Conservation (phyloP, 2,888 invertebrate species). For the Lepidonotus clava region DNA sequence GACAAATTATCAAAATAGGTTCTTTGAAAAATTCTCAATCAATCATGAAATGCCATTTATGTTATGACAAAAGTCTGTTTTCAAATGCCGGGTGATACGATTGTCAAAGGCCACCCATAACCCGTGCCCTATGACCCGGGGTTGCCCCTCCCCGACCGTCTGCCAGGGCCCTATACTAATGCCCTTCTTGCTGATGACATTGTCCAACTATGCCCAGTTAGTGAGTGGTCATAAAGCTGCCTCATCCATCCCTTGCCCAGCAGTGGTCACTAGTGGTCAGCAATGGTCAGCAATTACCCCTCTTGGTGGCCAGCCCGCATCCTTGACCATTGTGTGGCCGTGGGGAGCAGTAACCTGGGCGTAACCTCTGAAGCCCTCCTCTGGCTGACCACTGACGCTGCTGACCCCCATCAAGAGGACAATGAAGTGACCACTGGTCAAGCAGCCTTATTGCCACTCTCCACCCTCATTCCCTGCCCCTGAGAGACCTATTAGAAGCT, state of each 20-base stretch:
- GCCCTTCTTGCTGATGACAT: too few species aligned
- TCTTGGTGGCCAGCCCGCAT: neutral
- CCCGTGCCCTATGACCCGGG: too few species aligned
- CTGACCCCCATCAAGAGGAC: conserved; percentile 6
- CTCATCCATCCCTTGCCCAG: conserved; percentile 4
- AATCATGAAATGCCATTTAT: too few species aligned
- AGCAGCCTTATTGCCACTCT: conserved; percentile 7
- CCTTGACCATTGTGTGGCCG: neutral
- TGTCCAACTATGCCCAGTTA: too few species aligned
- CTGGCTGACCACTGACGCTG: conserved; percentile 13
- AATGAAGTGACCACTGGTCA: conserved; percentile 9
- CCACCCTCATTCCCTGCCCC: neutral
- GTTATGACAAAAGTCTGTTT: too few species aligned
- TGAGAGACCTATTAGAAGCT: neutral
- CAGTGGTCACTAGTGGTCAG: neutral
- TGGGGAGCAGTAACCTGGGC: neutral
- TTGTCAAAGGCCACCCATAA: too few species aligned
- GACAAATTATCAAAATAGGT: too few species aligned
- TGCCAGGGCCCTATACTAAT: too few species aligned
- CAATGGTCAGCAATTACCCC: neutral
- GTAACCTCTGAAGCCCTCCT: neutral
- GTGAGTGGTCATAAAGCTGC: neutral
- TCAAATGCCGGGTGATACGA: too few species aligned
- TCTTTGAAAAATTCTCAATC: too few species aligned
- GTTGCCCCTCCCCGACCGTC: too few species aligned